Conservation (phyloP, 1,140 invertebrate genomes). For the Metopolophium dirhodum region DNA sequence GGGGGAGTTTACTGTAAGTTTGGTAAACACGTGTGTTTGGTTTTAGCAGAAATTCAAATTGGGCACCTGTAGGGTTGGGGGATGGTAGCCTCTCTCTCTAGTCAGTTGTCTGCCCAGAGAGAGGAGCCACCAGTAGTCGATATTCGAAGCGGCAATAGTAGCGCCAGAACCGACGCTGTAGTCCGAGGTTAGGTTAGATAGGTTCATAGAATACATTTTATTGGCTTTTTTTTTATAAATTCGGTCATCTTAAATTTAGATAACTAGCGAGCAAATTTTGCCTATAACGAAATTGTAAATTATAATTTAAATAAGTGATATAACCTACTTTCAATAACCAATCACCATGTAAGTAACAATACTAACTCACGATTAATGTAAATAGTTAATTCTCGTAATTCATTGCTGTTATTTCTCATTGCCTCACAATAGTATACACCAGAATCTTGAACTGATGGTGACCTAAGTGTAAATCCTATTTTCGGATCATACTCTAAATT, state of each 20-base stretch:
- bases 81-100: too few species aligned
- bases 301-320: neutral
- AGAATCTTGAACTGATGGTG: constrained; percentile 40
- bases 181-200: too few species aligned
- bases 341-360: constrained; percentile 45
- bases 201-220: too few species aligned
- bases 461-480: constrained; percentile 39
- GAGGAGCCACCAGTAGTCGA: too few species aligned
- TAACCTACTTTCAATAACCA: neutral
- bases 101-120: too few species aligned
- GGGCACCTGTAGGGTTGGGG: too few species aligned
- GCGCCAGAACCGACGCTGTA: too few species aligned
- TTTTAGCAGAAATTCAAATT: too few species aligned
- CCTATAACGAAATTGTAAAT: neutral
- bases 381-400: constrained; percentile 24
- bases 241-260: neutral
- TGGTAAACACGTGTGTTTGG: too few species aligned
- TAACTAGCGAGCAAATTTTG: neutral
- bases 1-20: too few species aligned
- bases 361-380: constrained; percentile 56
- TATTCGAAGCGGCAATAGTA: too few species aligned
- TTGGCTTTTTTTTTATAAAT: neutral
- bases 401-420: neutral
- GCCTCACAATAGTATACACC: constrained; percentile 23
- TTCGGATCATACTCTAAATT: constrained; percentile 51